Percentiles rank a stretch among this genome's conserved stretches.
phyloP scores from a whole-genome alignment of 2,113 vertebrate species.

The Trochalopteron elliotii region DNA sequence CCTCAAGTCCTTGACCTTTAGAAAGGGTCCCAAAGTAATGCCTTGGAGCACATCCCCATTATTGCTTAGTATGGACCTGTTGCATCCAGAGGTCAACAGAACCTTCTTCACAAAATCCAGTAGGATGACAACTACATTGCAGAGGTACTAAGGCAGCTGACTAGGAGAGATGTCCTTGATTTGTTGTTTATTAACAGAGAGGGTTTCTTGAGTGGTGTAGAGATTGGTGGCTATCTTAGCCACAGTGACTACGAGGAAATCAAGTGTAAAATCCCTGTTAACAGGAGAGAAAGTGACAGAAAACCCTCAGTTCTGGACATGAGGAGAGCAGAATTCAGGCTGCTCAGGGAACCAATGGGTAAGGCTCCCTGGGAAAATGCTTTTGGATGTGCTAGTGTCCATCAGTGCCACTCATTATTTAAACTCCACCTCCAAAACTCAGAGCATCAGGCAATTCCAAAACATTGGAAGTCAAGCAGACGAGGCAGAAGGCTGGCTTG shows the following conservation, averaged over 20 bases:
- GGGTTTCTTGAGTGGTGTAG: not conserved
- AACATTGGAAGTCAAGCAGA: not conserved
- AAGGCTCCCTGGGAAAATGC: not conserved
- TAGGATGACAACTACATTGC: not conserved
- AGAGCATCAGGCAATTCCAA: not conserved
- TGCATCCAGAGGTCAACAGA: not conserved
- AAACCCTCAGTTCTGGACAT: not conserved
- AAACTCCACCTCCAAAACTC: not conserved
- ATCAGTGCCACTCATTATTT: not conserved
- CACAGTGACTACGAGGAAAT: fast-evolving
- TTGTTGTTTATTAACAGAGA: not conserved
- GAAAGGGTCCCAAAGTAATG: not conserved
- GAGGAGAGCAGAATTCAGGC: not conserved
- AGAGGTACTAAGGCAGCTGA: not conserved
- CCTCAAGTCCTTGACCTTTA: not conserved
- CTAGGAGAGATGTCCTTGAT: not conserved
- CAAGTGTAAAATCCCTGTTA: not conserved
- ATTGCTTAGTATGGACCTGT: not conserved
- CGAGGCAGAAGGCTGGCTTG: not conserved
- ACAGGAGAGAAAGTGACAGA: not conserved
- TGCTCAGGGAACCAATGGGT: not conserved
- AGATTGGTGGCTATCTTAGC: not conserved
- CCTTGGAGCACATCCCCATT: fast-evolving
- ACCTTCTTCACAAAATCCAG: not conserved
- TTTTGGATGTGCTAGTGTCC: not conserved